Evolutionary conservation across 2,113 vertebrate species (phyloP).

Genomic region (Pachyramphus minor): DNA sequence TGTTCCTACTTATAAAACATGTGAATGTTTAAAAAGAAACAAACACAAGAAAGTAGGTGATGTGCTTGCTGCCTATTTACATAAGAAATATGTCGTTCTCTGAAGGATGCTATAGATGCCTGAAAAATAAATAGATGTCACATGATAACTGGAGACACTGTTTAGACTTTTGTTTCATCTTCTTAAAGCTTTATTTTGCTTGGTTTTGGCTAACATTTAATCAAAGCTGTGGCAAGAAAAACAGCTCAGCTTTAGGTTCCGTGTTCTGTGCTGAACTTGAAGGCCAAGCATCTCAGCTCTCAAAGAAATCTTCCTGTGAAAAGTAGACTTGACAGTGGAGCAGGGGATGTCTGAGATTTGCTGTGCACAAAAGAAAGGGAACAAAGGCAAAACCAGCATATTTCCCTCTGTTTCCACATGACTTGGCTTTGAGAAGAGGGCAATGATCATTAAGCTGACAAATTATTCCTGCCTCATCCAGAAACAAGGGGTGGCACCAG

Average conservation of each 20-base stretch:
- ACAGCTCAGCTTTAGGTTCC: background rate
- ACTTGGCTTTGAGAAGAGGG: background rate
- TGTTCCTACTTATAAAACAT: background rate
- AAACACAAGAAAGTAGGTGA: background rate
- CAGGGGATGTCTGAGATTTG: background rate
- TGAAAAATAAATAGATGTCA: slow-evolving; percentile 12
- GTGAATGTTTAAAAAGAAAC: background rate
- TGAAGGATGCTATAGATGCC: background rate
- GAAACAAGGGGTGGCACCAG: background rate
- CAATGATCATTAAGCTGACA: background rate
- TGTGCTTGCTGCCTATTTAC: background rate
- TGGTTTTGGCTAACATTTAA: background rate
- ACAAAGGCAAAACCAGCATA: background rate
- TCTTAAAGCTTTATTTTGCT: background rate
- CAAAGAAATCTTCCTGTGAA: background rate
- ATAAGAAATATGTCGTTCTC: background rate
- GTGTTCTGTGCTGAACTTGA: background rate
- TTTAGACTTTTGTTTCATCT: background rate
- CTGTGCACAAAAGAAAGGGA: background rate
- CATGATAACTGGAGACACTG: background rate
- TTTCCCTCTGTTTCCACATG: background rate
- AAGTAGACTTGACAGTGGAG: background rate
- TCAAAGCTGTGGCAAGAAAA: background rate
- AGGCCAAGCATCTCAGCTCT: background rate
- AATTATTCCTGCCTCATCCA: background rate